Conservation (phyloP, 2,113 vertebrate genomes). For the Plotosus lineatus region DNA sequence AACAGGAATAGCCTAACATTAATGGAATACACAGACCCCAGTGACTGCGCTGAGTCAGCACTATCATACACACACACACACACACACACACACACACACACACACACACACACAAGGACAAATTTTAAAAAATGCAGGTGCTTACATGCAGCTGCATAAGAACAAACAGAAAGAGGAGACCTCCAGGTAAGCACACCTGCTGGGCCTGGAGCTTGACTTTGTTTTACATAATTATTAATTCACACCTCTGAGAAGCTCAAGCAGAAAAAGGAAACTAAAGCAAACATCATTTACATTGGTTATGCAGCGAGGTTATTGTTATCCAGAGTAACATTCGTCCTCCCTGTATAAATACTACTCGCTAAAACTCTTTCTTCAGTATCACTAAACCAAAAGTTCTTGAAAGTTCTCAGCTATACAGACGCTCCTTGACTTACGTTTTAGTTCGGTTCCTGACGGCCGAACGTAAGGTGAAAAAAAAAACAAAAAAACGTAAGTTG, state of each 20-base stretch:
- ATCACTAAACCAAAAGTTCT: not conserved
- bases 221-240: not conserved
- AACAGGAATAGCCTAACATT: not conserved
- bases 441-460: no score
- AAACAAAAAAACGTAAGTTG: no score
- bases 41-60: not conserved
- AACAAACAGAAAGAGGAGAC: conserved; percentile 13
- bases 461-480: no score
- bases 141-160: not conserved
- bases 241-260: not conserved
- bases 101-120: not conserved
- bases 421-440: no score
- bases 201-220: not conserved
- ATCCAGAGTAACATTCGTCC: not conserved
- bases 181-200: conserved; percentile 24
- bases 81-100: conserved; percentile 17
- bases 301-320: not conserved
- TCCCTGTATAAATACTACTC: not conserved
- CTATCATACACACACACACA: conserved; percentile 8
- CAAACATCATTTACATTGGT: not conserved
- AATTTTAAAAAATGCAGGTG: conserved; percentile 31
- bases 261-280: not conserved
- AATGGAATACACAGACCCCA: conserved; percentile 24
- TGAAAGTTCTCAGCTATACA: not conserved
- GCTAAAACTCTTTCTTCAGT: not conserved